Conservation (phyloP, 2,888 invertebrate genomes). For the Eulithis testata region DNA sequence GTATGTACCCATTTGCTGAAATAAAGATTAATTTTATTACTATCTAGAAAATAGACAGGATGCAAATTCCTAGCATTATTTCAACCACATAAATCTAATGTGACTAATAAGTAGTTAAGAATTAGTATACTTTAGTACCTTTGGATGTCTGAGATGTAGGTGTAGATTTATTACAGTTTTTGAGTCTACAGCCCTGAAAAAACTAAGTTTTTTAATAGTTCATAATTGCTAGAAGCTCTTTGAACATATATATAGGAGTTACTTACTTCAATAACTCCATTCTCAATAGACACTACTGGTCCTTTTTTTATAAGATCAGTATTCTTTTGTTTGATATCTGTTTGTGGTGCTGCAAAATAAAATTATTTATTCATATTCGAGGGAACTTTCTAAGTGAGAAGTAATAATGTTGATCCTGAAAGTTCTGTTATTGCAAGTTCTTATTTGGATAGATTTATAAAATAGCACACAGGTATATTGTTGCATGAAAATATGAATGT, state of each 20-base stretch:
- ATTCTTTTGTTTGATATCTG: slow-evolving; percentile 38
- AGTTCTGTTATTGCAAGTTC: no score
- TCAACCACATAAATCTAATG: no score
- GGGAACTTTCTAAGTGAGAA: no score
- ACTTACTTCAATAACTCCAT: slow-evolving; percentile 76
- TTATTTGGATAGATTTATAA: no score
- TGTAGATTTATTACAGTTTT: slow-evolving; percentile 49
- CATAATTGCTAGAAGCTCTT: not conserved
- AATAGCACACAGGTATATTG: no score
- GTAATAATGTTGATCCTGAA: no score
- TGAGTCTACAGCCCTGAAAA: slow-evolving; percentile 60
- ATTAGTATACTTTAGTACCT: slow-evolving; percentile 41
- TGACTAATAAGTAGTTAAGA: no score
- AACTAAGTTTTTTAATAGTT: not conserved
- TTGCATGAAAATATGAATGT: not conserved
- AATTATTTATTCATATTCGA: not conserved
- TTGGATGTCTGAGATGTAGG: slow-evolving; percentile 45
- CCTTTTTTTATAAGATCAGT: slow-evolving; percentile 57
- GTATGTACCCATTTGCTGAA: slow-evolving; percentile 59
- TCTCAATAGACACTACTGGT: slow-evolving; percentile 77
- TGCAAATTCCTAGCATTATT: no score
- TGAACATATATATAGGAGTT: not conserved
- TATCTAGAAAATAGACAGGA: not conserved
- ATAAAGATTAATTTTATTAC: slow-evolving; percentile 29
- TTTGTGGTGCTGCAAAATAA: slow-evolving; percentile 47